A percentile compares a stretch with the other conserved stretches of the same genome.
phyloP scores from a whole-genome alignment of 1,140 invertebrate genomes.

The Leptestheria dahalacensis region DNA sequence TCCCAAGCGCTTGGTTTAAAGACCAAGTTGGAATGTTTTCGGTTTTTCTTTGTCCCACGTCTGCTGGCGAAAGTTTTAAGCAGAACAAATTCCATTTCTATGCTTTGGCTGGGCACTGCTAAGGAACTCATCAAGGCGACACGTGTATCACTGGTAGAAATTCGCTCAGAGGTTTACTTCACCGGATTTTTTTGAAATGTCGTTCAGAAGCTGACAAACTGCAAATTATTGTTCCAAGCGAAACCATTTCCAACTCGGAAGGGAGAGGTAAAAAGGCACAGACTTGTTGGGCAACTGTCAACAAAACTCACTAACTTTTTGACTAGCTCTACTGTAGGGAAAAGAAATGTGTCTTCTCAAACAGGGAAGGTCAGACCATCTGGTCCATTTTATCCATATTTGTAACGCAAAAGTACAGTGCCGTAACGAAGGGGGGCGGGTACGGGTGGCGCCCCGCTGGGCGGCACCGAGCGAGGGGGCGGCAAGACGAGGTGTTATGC shows the following conservation, averaged over 20 bases:
- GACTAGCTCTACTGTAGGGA: background rate
- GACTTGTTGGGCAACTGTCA: background rate
- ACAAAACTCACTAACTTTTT: background rate
- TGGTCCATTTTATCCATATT: no score
- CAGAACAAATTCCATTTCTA: background rate
- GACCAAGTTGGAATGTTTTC: background rate
- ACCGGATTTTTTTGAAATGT: background rate
- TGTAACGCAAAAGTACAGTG: no score
- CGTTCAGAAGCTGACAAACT: background rate
- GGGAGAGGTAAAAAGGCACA: background rate
- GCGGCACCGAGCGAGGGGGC: no score
- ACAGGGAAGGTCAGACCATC: background rate
- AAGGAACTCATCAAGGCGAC: background rate
- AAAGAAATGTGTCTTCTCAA: background rate
- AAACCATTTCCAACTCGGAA: background rate
- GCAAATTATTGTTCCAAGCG: background rate
- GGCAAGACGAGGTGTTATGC: no score
- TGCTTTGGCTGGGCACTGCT: background rate
- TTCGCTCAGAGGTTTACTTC: background rate
- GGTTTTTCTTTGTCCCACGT: background rate
- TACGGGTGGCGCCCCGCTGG: no score
- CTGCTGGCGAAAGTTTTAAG: background rate
- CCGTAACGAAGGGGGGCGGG: no score
- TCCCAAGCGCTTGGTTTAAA: background rate
- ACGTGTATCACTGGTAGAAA: background rate